These are phyloP conservation scores for Pantelozetes paolii DNA, from an alignment of 2,888 invertebrate genomes.

Conservation along the genomic window DNA sequence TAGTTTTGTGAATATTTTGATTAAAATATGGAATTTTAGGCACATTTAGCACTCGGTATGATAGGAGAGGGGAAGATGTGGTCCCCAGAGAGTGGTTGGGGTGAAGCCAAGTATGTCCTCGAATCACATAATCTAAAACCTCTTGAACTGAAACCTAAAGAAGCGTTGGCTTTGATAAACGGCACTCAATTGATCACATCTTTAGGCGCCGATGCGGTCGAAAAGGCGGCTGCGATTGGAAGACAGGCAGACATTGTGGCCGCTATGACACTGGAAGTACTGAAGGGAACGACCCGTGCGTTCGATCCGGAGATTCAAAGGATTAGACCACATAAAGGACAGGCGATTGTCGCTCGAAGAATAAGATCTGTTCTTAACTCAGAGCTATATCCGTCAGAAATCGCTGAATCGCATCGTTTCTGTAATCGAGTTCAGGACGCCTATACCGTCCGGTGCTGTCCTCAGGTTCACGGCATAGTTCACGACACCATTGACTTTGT, in stretches of 20 bases:
- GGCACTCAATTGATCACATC: constrained; percentile 66
- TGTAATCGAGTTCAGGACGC: constrained; percentile 65
- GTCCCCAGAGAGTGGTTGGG: constrained; percentile 63
- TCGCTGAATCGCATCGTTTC: constrained; percentile 63
- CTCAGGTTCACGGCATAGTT: constrained; percentile 64
- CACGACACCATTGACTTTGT: constrained; percentile 65
- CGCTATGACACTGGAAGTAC: constrained; percentile 62
- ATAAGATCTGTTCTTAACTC: constrained; percentile 62
- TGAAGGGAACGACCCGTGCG: constrained; percentile 63
- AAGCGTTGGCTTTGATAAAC: constrained; percentile 64
- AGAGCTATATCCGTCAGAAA: constrained; percentile 62
- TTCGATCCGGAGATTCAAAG: constrained; percentile 63
- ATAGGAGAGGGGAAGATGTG: constrained; percentile 67
- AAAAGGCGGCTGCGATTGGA: constrained; percentile 60
- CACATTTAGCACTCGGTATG: constrained; percentile 63
- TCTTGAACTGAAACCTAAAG: constrained; percentile 61
- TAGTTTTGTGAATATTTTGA: no score
- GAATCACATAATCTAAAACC: constrained; percentile 60
- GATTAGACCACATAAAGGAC: constrained; percentile 63
- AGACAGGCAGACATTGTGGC: constrained; percentile 64
- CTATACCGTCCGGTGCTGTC: constrained; percentile 64
- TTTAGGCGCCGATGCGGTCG: constrained; percentile 63
- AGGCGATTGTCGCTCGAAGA: constrained; percentile 59
- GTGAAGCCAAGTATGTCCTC: constrained; percentile 60
- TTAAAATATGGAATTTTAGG: constrained; percentile 45